Base-by-base conservation (phyloP, 2,888 invertebrate genomes). In the Spilarctia lutea region DNA sequence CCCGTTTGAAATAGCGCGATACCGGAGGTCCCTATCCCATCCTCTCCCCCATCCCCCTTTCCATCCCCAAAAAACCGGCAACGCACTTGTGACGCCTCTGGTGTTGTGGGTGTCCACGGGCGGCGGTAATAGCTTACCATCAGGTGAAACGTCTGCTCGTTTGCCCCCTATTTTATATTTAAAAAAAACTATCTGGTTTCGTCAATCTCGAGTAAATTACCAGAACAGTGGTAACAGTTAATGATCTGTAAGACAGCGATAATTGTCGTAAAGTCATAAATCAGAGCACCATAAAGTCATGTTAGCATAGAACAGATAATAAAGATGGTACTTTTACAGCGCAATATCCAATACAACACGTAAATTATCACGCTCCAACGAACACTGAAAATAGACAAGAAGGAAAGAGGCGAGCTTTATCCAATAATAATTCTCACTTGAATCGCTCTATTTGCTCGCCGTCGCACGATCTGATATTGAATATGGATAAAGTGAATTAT, bases 401-500 rank as follows among this genome's bases (percentile, higher is more conserved):
- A 92, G 89, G 91, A 92, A 92, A 91, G 91, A 92, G 91, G 88
- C 91, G 91, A 89, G 92, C 91, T 93, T 94, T 93, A 94, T 94
- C 91, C 94, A 94, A 95, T 94, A 94, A 94, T 94, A 95, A 94
- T 94, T 94, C 91, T 94, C 94, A 94, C 94, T 95, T 90, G 94
- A 92, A 92, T 93, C 93, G 94, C 91, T 94, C 93, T 94, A 94
- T 95, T 95, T 95, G 94, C 92, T 90, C 92, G 91, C 89, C 91
- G 93, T 93, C 93, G 93, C 91, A 89, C 93, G 93, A 94, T 94
- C 93, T 94, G 95, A 95, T 95, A 95, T 95, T 94, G 94, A 95
- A 95, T 95, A 94, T 94, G 93, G 94, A 94, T 94, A 94, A 94
- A 94, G 93, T 94, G 94, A 94, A 94, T 94, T 94, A 94, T 94